These are phyloP conservation scores for Crematogaster levior DNA, from an alignment of 2,888 invertebrate genomes.

Conservation along the genomic window DNA sequence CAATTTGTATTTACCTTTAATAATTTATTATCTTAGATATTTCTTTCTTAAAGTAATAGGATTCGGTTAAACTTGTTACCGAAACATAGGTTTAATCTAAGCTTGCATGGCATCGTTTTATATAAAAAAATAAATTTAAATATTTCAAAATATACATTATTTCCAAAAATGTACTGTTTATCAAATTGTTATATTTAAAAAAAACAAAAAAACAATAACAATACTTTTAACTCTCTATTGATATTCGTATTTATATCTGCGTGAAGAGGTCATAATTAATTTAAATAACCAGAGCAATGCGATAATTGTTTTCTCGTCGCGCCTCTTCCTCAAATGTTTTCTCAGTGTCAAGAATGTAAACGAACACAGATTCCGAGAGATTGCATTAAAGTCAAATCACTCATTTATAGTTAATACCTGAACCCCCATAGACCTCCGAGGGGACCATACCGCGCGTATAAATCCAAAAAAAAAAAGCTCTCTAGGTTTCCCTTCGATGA, in stretches of 20 bases:
- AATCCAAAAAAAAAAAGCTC: constrained; percentile 49
- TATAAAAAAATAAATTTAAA: background rate
- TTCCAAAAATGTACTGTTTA: background rate
- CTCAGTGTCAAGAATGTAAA: constrained; percentile 29
- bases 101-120: background rate
- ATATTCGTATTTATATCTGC: background rate
- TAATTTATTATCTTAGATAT: background rate
- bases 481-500: constrained; percentile 59
- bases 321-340: background rate
- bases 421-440: constrained; percentile 55
- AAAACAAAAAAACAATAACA: background rate
- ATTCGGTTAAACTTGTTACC: background rate
- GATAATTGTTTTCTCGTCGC: background rate
- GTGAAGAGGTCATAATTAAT: background rate
- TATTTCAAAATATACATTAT: background rate
- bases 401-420: constrained; percentile 79
- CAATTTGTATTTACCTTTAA: background rate
- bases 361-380: constrained; percentile 53
- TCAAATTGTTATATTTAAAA: too few relatives aligned
- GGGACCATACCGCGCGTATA: constrained; percentile 45
- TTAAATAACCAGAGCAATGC: background rate
- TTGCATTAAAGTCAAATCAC: constrained; percentile 62
- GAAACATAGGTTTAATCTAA: background rate
- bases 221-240: background rate
- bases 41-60: background rate